Percentiles rank a stretch among this genome's conserved stretches.
These are phyloP conservation scores for Malacoraja senta DNA, from an alignment of 2,797 vertebrate genomes.

Conservation along the genomic window DNA sequence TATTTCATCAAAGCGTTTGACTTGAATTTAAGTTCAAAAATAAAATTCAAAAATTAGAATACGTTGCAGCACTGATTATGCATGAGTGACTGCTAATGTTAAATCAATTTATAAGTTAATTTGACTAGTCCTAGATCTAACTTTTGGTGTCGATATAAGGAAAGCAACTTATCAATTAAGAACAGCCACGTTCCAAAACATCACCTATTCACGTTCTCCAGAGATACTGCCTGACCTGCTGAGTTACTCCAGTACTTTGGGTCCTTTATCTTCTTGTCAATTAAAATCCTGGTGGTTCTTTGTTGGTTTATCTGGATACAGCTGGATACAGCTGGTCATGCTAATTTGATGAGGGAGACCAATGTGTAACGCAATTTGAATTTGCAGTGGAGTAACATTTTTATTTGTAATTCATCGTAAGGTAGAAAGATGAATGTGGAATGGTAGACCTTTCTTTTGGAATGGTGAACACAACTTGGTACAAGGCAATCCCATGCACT, in stretches of 20 bases:
- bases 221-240: too few species aligned
- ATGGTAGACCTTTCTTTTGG: not conserved
- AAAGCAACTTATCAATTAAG: too few species aligned
- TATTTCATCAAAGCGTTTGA: not conserved
- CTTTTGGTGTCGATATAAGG: too few species aligned
- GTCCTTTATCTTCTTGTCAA: not conserved
- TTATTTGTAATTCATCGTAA: not conserved
- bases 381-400: not conserved
- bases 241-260: too few species aligned
- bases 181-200: too few species aligned
- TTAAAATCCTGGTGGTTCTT: not conserved
- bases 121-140: not conserved
- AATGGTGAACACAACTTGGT: too few species aligned
- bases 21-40: not conserved
- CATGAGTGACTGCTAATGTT: not conserved
- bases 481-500: too few species aligned
- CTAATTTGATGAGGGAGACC: not conserved
- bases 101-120: not conserved
- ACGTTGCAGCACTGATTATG: not conserved
- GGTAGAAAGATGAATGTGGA: not conserved
- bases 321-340: too few species aligned
- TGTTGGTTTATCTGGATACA: too few species aligned
- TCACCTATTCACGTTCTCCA: too few species aligned
- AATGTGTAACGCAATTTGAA: not conserved
- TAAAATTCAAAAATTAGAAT: not conserved